Evolutionary conservation across 2,888 invertebrate species (phyloP), one percentile per base, ranked within the genome.

Genomic region (Pseudococcus jackbeardsleyi): DNA sequence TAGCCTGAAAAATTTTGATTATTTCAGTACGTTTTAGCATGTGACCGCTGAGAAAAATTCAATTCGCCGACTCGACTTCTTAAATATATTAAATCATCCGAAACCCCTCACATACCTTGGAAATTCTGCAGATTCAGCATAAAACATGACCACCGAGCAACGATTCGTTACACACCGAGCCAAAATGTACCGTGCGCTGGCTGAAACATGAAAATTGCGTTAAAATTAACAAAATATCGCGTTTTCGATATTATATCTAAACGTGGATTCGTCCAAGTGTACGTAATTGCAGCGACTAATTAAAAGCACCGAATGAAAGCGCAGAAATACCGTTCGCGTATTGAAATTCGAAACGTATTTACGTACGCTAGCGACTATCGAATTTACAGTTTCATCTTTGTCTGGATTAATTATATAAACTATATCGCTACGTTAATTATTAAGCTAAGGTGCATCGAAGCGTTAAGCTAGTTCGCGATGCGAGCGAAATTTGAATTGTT

Each of bases 401-500:
- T 82, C 46, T 82, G 79, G 79, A 82, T 82, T 82, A 82, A 82
- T 82, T 82, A 82, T 82, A 82, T 82, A 82, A 82, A 82, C 79
- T 82, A 46, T 82, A 82, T 82, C 79, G 79, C 46, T 82, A 82
- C 79, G 79, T 19, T 82, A 82, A 82, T 82, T 82, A 82, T 46
- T 11, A 46, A 17, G 22, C 79, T 46, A 33, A 33, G 19, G 33
- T 72, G 33, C 72, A 33, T 72, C 72, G 72, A 72, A 72, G 72
- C 72, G 33, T 72, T 72, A 39, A 72, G 33, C 33, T 72, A 26
- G 72, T 33, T 72, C 72, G 33, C 33, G 72, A 72, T 72, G 72
- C 72, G 72, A 72, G 17, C 33, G 72, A 72, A 72, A 33, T 72
- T 72, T 72, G 33, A 72, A 72, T 72, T 33, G 72, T 72, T 22